A percentile compares a stretch with the other conserved stretches of the same genome.
Conservation (phyloP, 1,140 invertebrate genomes). For the Hyles euphorbiae region DNA sequence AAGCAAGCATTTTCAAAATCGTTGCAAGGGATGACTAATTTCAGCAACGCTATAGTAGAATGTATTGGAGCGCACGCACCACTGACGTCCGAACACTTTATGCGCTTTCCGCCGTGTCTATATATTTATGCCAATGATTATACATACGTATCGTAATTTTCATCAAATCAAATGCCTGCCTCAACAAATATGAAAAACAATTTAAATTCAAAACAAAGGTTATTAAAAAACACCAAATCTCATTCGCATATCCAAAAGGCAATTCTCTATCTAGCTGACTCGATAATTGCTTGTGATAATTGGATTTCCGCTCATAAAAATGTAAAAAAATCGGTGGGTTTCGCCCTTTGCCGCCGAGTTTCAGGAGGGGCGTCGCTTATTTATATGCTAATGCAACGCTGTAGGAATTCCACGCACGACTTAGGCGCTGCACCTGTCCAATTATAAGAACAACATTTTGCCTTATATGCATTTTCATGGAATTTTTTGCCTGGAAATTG, state of each 20-base stretch:
- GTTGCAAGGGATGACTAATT: no score
- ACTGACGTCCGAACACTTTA: no score
- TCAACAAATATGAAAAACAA: not conserved
- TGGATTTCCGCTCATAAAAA: conserved; percentile 65
- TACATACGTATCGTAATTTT: no score
- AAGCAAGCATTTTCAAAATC: no score
- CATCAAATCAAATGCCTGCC: no score
- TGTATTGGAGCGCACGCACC: no score
- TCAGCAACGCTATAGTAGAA: no score
- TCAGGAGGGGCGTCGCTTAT: conserved; percentile 55
- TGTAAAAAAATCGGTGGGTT: conserved; percentile 42
- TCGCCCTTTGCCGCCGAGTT: conserved; percentile 37
- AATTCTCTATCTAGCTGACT: conserved; percentile 52
- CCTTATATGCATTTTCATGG: conserved; percentile 56
- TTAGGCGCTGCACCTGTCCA: conserved; percentile 57
- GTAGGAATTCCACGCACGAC: conserved; percentile 56
- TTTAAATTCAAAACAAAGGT: conserved; percentile 7
- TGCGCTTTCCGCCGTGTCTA: no score
- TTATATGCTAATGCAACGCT: conserved; percentile 64
- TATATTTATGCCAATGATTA: no score
- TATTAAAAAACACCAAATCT: conserved; percentile 31
- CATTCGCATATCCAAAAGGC: conserved; percentile 38
- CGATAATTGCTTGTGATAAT: conserved; percentile 67
- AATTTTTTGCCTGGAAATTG: conserved; percentile 61
- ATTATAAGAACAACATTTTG: conserved; percentile 64